Evolutionary conservation across 2,113 vertebrate species (phyloP).

Genomic region (Austrofundulus limnaeus): DNA sequence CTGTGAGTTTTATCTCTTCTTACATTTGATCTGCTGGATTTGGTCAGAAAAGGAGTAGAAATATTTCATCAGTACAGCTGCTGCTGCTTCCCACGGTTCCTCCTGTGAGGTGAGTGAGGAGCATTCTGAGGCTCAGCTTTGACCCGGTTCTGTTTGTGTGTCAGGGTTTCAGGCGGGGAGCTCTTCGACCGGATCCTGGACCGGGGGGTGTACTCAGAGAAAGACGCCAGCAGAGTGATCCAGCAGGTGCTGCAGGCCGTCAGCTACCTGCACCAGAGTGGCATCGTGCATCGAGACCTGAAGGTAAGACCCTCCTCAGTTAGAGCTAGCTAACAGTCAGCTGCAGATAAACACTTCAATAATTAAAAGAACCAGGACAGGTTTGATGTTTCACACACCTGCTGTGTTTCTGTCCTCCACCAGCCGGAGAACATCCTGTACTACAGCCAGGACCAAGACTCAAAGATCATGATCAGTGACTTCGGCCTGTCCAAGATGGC

Average conservation of each 20-base stretch:
- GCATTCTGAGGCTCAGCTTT: no score
- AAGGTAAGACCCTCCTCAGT: conserved; percentile 86
- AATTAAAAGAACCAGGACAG: no score
- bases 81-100: no score
- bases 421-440: conserved; percentile 97
- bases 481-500: conserved; percentile 96
- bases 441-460: conserved; percentile 89
- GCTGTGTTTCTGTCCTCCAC: conserved; percentile 11
- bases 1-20: conserved; percentile 84
- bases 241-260: conserved; percentile 93
- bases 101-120: neutral
- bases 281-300: conserved; percentile 93
- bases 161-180: conserved; percentile 93
- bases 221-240: conserved; percentile 92
- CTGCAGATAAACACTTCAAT: no score
- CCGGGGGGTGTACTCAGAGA: conserved; percentile 92
- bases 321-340: no score
- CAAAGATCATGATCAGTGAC: conserved; percentile 98
- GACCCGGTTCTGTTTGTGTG: neutral
- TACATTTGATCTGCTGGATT: no score
- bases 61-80: no score
- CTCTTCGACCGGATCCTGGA: conserved; percentile 97
- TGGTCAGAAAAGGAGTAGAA: no score
- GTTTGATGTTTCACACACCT: no score
- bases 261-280: conserved; percentile 89